Evolutionary conservation across 1,140 invertebrate species (phyloP).

Genomic region (Papilio glaucus): DNA sequence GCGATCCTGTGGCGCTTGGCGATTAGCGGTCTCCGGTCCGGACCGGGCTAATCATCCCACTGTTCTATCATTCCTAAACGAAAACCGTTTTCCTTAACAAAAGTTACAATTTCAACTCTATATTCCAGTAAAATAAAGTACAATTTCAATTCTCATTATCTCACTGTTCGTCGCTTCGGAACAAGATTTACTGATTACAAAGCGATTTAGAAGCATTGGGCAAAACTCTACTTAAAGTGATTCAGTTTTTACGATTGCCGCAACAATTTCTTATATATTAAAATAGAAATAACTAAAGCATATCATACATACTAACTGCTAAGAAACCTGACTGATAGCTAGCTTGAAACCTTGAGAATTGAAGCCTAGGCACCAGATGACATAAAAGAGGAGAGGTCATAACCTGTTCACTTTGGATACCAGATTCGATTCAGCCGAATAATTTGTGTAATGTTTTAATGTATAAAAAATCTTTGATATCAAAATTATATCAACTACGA

Average conservation of each 20-base stretch:
- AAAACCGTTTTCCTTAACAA: background rate
- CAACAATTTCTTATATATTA: background rate
- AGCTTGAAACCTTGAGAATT: too few species aligned
- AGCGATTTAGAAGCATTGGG: conserved; percentile 7
- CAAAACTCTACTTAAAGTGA: background rate
- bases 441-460: too few species aligned
- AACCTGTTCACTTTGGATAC: too few species aligned
- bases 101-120: background rate
- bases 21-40: conserved; percentile 2
- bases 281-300: too few species aligned
- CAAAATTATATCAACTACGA: too few species aligned
- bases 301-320: too few species aligned
- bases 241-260: background rate
- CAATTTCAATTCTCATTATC: background rate
- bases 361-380: too few species aligned
- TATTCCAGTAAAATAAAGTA: background rate
- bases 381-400: too few species aligned
- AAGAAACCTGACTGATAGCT: too few species aligned
- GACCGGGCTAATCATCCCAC: background rate
- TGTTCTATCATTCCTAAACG: background rate
- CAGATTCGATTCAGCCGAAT: too few species aligned
- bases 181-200: conserved; percentile 12
- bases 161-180: background rate
- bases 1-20: conserved; percentile 4
- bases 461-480: too few species aligned